Conservation (phyloP, 2,797 vertebrate species). For the Coregonus sp. region DNA sequence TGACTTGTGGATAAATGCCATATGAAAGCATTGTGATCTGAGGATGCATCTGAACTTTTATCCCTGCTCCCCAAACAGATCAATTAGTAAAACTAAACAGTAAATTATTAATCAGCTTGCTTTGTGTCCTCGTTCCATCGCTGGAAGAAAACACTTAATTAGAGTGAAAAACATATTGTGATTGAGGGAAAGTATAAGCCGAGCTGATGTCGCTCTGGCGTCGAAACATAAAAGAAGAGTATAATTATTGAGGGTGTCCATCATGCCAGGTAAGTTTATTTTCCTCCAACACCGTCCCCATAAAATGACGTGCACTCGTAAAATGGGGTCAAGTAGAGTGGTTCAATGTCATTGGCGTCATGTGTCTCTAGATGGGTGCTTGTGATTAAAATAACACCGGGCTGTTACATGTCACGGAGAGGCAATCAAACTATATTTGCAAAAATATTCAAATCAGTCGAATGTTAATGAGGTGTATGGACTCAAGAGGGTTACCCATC, state of each 20-base stretch:
- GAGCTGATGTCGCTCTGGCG: slow-evolving; percentile 73
- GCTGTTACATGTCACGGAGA: slow-evolving; percentile 76
- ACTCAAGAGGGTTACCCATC: slow-evolving; percentile 88
- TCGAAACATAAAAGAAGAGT: slow-evolving; percentile 59
- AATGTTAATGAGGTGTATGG: slow-evolving; percentile 97
- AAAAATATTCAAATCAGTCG: slow-evolving; percentile 96
- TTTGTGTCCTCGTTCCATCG: slow-evolving; percentile 80
- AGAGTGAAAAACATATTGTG: slow-evolving; percentile 46
- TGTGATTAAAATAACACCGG: slow-evolving; percentile 90
- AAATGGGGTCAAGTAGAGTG: slow-evolving; percentile 84
- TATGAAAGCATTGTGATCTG: slow-evolving; percentile 76
- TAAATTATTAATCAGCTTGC: slow-evolving; percentile 82
- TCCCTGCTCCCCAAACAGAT: slow-evolving; percentile 81
- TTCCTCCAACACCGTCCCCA: neutral
- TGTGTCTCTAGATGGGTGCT: slow-evolving; percentile 86
- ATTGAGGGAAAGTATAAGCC: slow-evolving; percentile 78
- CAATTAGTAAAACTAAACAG: slow-evolving; percentile 84
- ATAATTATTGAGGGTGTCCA: slow-evolving; percentile 73
- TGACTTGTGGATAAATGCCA: slow-evolving; percentile 81
- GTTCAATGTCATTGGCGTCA: slow-evolving; percentile 87
- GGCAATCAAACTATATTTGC: slow-evolving; percentile 98
- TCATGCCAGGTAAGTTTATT: slow-evolving; percentile 68
- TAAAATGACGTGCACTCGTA: slow-evolving; percentile 60
- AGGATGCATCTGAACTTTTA: slow-evolving; percentile 77
- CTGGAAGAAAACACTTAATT: slow-evolving; percentile 78